Base-by-base conservation (phyloP, 2,113 vertebrate species). In the Riparia riparia region DNA sequence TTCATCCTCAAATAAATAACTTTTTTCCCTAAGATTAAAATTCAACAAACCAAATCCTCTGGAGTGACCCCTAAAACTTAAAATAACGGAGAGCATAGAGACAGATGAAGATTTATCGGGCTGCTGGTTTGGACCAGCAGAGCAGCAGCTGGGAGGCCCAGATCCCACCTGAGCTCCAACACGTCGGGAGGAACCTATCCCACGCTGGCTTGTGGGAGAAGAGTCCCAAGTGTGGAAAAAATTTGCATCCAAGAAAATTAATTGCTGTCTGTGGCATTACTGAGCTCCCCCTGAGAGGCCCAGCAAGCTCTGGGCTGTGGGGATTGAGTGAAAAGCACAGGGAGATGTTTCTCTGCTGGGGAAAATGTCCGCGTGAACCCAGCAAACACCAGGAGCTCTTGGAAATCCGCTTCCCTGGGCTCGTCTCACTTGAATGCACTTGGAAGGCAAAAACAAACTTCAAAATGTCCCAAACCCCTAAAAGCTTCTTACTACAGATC, bases 361-460 rank as follows among this genome's bases (percentile, higher is more conserved):
- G 47, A 89, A 90, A 94, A 87, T 0, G 0, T 93, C 69, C 51
- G 34, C 72, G 25, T 0, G 24, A 94, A 60, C 39, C 65, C 80
- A 70, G 34, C 29, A 42, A 93, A 82, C 45, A 25, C 50, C 34
- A 17, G 60, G 77, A 47, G 6, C 54, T 65, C 65, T 73, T 1
- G 18, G 73, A 81, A 89, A 80, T 96, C 83, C 8, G 3, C 65
- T 90, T 95, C 65, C 51, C 72, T 92, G 45, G 49, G 86, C 81
- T 71, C 71, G 20, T 90, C 96, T 96, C 85, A 74, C 49, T 93
- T 3, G 2, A 79, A 77, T 0, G 2, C 69, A 1, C 44, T 47
- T n/a, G 63, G 83, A 94, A 96, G 83, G 86, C 72, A 72, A 94
- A 94, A 96, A 91, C 45, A 82, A 65, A 87, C 90, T 96, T 92